Evolutionary conservation across 2,888 invertebrate species (phyloP).

Genomic region (Amphimallon solstitiale): DNA sequence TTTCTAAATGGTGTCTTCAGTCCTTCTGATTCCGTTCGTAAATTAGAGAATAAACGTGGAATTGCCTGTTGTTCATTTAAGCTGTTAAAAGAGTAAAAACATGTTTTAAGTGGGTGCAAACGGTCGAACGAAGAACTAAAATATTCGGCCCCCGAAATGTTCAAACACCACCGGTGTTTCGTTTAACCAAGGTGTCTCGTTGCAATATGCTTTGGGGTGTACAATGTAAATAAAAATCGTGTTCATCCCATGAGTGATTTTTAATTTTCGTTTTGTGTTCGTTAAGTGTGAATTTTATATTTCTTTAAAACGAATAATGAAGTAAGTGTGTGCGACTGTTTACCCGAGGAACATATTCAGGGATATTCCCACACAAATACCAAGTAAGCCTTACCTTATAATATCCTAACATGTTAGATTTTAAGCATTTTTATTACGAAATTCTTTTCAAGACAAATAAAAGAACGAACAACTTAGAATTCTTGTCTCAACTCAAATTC

Average conservation of each 20-base stretch:
- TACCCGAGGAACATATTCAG: not conserved
- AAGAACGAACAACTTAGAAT: no score
- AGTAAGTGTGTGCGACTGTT: constrained; percentile 1
- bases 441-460: no score
- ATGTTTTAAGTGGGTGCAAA: constrained; percentile 6
- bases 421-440: no score
- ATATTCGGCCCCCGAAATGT: constrained; percentile 6
- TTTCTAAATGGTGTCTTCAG: constrained; percentile 3
- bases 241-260: constrained; percentile 6
- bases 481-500: no score
- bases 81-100: not conserved
- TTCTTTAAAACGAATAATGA: not conserved
- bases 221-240: constrained; percentile 12
- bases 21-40: not conserved
- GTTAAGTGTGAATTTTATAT: not conserved
- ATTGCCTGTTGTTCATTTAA: not conserved
- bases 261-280: constrained; percentile 3
- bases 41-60: not conserved
- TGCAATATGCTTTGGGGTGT: no score
- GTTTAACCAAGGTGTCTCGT: constrained; percentile 11
- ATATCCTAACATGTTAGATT: no score
- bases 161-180: constrained; percentile 24
- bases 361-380: not conserved
- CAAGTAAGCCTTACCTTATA: not conserved
- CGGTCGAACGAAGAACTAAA: not conserved